Evolutionary conservation across 2,113 vertebrate genomes (phyloP), one percentile per base, ranked within the genome.

Genomic region (Excalfactoria chinensis): DNA sequence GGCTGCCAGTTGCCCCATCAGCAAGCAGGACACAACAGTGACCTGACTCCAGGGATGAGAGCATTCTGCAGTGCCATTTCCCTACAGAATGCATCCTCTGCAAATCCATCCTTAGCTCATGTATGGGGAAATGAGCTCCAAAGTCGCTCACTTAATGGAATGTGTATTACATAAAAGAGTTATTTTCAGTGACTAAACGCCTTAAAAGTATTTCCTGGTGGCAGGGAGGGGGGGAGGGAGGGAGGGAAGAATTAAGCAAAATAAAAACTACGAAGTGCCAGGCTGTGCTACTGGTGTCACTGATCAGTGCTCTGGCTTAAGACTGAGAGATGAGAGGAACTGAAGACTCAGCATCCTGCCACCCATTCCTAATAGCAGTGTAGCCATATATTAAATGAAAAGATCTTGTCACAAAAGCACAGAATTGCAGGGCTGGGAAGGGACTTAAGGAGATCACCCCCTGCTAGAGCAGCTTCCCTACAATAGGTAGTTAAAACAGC

Each of bases 211-310:
- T 18, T 66, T 30, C 9, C 7, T 26, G 51, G 0, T 9, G 37
- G 3, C 3, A 1, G 0, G 4, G 16, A 21, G n/a, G n/a, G n/a
- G n/a, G 12, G 11, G 25, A 37, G 0, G 7, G 16, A 72, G 60
- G 49, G 75, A 19, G 3, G 43, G 37, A 83, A 75, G 30, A 56
- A 25, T 20, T 60, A 59, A 72, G 11, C 58, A 70, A 44, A 84
- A 46, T 40, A 59, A 25, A 48, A 34, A 41, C 43, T 28, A 9
- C 28, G 56, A 86, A 68, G 20, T 53, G 34, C 4, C 62, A 68
- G 46, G 32, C 22, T 76, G 2, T 46, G 37, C 70, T 87, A n/a
- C 67, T 79, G 81, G 14, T 84, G 78, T 84, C 1, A 1, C 70
- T 79, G 40, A 16, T 58, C n/a, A 23, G 48, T 71, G 25, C 76